These are phyloP conservation scores for Drosophila robusta DNA, from an alignment of 2,888 invertebrate species.

Conservation along the genomic window DNA sequence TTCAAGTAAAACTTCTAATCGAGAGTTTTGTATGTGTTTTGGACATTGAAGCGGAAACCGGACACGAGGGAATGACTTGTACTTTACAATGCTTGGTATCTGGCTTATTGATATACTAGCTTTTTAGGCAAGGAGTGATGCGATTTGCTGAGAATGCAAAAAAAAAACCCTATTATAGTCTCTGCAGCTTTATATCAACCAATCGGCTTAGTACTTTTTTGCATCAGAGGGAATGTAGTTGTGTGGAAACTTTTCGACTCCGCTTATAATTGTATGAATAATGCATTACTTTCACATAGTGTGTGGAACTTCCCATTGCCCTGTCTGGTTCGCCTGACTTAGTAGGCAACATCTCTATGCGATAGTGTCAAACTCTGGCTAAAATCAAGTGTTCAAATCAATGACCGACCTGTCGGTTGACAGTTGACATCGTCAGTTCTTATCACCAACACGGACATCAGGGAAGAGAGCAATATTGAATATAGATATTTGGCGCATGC, in stretches of 20 bases:
- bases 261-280: constrained; percentile 63
- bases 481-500: neutral
- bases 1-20: constrained; percentile 46
- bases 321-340: neutral
- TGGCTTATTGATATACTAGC: constrained; percentile 29
- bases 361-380: constrained; percentile 7
- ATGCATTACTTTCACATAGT: constrained; percentile 40
- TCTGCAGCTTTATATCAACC: no score
- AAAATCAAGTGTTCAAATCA: constrained; percentile 37
- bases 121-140: neutral
- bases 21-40: constrained; percentile 43
- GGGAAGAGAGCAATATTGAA: no score
- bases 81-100: constrained; percentile 20
- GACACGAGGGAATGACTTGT: constrained; percentile 31
- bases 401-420: constrained; percentile 27
- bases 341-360: no score
- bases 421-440: constrained; percentile 1
- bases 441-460: constrained; percentile 1
- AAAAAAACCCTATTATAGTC: no score
- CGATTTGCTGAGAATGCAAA: no score
- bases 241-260: constrained; percentile 1
- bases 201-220: no score
- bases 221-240: no score
- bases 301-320: no score
- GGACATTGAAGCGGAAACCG: constrained; percentile 46